phyloP scores from a whole-genome alignment of 1,140 invertebrate genomes.

The Atta texana region DNA sequence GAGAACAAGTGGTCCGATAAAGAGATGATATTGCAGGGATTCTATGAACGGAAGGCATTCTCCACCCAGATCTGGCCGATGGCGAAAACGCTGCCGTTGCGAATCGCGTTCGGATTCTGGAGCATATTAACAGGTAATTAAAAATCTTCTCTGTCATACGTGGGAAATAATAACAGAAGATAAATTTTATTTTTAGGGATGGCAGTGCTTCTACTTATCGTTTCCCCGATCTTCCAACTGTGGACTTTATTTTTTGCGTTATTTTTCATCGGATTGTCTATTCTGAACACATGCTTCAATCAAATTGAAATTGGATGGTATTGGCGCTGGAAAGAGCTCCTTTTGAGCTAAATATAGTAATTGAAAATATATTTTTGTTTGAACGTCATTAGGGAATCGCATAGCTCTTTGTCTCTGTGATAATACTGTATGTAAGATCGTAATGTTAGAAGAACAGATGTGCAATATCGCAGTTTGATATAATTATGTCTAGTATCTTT shows the following conservation, averaged over 20 bases:
- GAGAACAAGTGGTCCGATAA: slow-evolving; percentile 91
- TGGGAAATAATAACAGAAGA: background rate
- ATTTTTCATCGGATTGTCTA: slow-evolving; percentile 86
- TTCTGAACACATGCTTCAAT: slow-evolving; percentile 86
- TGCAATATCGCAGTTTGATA: slow-evolving; percentile 38
- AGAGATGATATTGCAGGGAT: slow-evolving; percentile 88
- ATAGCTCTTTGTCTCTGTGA: slow-evolving; percentile 56
- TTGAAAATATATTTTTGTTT: slow-evolving; percentile 19
- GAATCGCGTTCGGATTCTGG: slow-evolving; percentile 88
- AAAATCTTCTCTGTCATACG: background rate
- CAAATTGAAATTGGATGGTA: slow-evolving; percentile 87
- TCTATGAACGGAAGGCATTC: slow-evolving; percentile 87
- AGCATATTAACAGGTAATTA: slow-evolving; percentile 81
- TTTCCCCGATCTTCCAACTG: slow-evolving; percentile 84
- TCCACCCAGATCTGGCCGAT: slow-evolving; percentile 77
- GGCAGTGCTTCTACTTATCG: slow-evolving; percentile 83
- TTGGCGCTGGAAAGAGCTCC: slow-evolving; percentile 78
- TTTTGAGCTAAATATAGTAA: slow-evolving; percentile 58
- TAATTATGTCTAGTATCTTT: background rate
- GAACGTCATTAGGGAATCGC: background rate
- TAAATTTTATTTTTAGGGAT: slow-evolving; percentile 79
- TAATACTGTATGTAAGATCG: slow-evolving; percentile 35
- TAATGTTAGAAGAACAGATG: background rate
- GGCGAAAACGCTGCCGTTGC: slow-evolving; percentile 83
- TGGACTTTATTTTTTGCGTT: slow-evolving; percentile 85